Evolutionary conservation across 2,888 invertebrate species (phyloP).

Genomic region (Ommatoiulus sabulosus): DNA sequence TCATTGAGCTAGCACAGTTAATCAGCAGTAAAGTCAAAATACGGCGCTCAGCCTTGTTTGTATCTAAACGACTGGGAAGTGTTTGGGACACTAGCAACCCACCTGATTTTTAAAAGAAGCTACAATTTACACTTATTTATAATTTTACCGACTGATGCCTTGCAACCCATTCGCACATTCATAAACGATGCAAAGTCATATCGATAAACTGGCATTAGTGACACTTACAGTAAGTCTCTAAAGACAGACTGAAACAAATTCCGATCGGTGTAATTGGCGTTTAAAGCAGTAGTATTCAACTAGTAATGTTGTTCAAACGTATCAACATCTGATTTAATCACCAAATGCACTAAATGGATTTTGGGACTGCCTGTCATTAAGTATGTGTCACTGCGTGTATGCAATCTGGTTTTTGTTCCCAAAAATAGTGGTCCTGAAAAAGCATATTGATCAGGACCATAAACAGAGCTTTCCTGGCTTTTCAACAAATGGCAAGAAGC

Average conservation of each 20-base stretch:
- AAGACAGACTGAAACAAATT: background rate
- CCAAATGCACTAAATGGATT: background rate
- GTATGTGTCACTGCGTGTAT: background rate
- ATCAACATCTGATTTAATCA: background rate
- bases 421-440: background rate
- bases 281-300: background rate
- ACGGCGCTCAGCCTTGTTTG: background rate
- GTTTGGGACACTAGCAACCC: constrained; percentile 6
- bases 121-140: constrained; percentile 41
- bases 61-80: background rate
- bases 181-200: background rate
- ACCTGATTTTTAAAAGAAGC: constrained; percentile 28
- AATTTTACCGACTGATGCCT: background rate
- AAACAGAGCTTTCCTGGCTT: background rate
- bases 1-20: constrained; percentile 48
- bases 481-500: background rate
- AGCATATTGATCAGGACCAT: background rate
- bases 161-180: background rate
- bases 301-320: background rate
- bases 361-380: background rate
- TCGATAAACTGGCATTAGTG: background rate
- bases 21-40: constrained; percentile 29
- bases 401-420: background rate
- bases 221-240: background rate
- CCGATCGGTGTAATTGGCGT: background rate